A percentile compares a stretch with the other conserved stretches of the same genome.
Evolutionary conservation across 2,888 invertebrate species (phyloP).

Genomic region (Parthenolecanium corni): DNA sequence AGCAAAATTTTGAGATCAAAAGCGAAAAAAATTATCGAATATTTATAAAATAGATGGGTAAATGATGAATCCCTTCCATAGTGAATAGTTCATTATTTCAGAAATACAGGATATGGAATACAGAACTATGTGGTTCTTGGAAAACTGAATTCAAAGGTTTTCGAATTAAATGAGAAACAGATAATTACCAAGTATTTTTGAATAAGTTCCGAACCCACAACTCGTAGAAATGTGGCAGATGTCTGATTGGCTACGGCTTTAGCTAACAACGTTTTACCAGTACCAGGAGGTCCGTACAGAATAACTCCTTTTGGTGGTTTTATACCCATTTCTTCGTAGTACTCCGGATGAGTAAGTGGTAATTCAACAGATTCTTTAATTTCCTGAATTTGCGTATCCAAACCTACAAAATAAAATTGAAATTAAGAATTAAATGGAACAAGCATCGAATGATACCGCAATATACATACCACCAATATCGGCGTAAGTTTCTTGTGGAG

Average conservation of each 20-base stretch:
- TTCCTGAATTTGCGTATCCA: conserved; percentile 95
- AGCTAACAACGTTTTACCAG: conserved; percentile 93
- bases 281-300: conserved; percentile 94
- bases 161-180: conserved; percentile 6
- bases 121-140: not conserved
- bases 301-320: conserved; percentile 99
- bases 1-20: no score
- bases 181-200: conserved; percentile 81
- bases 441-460: not conserved
- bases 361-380: conserved; percentile 97
- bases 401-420: conserved; percentile 42
- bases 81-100: not conserved
- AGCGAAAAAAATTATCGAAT: no score
- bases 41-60: no score
- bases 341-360: conserved; percentile 97
- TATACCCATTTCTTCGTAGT: conserved; percentile 99
- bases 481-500: conserved; percentile 98
- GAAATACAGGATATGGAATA: not conserved
- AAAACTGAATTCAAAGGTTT: not conserved
- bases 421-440: not conserved
- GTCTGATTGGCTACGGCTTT: conserved; percentile 99
- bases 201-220: conserved; percentile 98
- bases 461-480: conserved; percentile 71
- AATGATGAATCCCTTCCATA: no score
- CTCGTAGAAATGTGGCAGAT: conserved; percentile 94